Conservation (phyloP, 2,888 invertebrate species). For the Cordilura impudica region DNA sequence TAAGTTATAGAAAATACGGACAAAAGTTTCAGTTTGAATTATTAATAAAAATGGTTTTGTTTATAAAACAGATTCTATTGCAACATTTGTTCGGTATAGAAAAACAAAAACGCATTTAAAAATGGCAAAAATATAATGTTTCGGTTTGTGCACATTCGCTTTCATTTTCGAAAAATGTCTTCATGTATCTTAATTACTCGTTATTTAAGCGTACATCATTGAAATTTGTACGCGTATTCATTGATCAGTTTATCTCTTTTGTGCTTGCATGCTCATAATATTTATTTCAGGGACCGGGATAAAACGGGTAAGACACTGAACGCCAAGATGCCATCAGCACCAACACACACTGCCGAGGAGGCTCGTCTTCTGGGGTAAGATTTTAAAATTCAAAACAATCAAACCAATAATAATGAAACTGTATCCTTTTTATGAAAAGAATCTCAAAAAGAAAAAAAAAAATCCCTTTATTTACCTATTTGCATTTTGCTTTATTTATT, state of each 20-base stretch:
- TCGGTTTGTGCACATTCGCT: no score
- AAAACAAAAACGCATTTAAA: no score
- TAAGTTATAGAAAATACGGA: no score
- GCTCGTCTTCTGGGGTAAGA: conserved; percentile 93
- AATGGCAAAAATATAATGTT: no score
- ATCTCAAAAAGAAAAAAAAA: conserved; percentile 42
- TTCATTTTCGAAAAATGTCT: conserved; percentile 16
- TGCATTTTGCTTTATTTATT: conserved; percentile 48
- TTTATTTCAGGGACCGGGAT: conserved; percentile 79
- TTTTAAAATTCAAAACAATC: conserved; percentile 11
- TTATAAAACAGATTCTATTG: no score
- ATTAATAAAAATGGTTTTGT: no score
- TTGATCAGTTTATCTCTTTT: conserved; percentile 69
- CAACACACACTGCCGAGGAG: conserved; percentile 85
- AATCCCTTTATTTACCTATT: conserved; percentile 49
- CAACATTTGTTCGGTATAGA: no score
- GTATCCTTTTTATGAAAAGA: conserved; percentile 37
- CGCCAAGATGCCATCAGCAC: conserved; percentile 79
- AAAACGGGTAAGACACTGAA: conserved; percentile 78
- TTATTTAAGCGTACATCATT: conserved; percentile 45
- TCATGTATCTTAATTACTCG: conserved; percentile 3
- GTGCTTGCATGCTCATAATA: conserved; percentile 79
- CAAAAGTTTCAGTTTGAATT: no score
- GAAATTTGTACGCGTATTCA: conserved; percentile 41
- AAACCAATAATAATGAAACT: conserved; percentile 1